Evolutionary conservation across 1,140 invertebrate genomes (phyloP).

Genomic region (Stenopsyche tienmushanensis): DNA sequence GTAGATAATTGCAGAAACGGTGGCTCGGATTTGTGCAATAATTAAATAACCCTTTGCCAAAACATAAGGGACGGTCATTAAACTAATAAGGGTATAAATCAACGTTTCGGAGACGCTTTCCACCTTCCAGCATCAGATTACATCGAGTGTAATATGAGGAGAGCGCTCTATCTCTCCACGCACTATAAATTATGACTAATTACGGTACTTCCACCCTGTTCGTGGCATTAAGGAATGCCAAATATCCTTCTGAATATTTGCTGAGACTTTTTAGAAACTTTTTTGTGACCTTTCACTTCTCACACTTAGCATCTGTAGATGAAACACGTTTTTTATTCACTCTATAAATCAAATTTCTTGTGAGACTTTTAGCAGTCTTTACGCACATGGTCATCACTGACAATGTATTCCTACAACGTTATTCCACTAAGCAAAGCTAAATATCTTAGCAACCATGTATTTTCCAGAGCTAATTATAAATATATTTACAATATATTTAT

Average conservation of each 20-base stretch:
- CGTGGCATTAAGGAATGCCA: neutral
- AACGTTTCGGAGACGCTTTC: conserved; percentile 23
- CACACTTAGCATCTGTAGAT: neutral
- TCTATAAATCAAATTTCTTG: no score
- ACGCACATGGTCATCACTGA: no score
- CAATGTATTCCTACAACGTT: no score
- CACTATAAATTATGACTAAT: conserved; percentile 31
- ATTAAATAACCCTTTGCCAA: conserved; percentile 19
- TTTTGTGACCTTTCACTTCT: neutral
- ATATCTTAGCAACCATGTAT: no score
- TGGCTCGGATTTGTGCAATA: neutral
- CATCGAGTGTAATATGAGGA: conserved; percentile 5
- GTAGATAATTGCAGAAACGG: neutral
- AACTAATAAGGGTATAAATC: conserved; percentile 26
- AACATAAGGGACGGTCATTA: conserved; percentile 22
- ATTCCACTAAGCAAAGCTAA: no score
- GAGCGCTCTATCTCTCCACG: conserved; percentile 4
- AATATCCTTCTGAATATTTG: conserved; percentile 5
- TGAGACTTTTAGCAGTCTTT: no score
- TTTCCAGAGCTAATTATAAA: no score
- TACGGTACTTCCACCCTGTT: conserved; percentile 1
- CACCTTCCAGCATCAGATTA: conserved; percentile 11
- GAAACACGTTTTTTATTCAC: no score
- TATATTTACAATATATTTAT: neutral
- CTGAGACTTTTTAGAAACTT: neutral